Conservation (phyloP, 2,113 vertebrate genomes). For the Oncorhynchus kisutch region DNA sequence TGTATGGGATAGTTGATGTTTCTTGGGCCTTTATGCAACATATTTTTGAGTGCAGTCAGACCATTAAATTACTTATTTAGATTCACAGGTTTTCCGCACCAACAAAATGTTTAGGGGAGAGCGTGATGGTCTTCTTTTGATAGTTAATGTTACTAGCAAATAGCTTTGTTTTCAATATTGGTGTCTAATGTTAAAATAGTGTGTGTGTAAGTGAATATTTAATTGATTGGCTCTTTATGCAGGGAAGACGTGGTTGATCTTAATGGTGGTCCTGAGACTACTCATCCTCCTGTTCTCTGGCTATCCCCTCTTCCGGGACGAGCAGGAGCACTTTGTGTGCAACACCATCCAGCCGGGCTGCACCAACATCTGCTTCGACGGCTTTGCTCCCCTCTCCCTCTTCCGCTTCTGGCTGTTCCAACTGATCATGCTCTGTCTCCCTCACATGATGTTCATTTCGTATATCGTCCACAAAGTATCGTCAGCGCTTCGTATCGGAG, state of each 20-base stretch:
- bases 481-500: not conserved
- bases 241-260: conserved; percentile 90
- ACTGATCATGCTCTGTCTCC: conserved; percentile 77
- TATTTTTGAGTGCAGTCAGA: too few relatives aligned
- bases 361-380: conserved; percentile 89
- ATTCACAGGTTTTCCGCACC: too few relatives aligned
- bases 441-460: conserved; percentile 76
- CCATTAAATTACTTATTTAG: too few relatives aligned
- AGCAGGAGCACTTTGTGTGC: conserved; percentile 91
- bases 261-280: conserved; percentile 80
- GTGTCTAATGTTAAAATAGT: not conserved
- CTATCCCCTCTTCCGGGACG: conserved; percentile 87
- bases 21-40: too few relatives aligned
- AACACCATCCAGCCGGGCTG: conserved; percentile 96
- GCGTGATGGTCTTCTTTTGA: too few relatives aligned
- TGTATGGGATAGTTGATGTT: not conserved
- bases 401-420: conserved; percentile 93
- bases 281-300: conserved; percentile 83
- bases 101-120: too few relatives aligned
- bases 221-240: not conserved
- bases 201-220: not conserved
- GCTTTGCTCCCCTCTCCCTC: conserved; percentile 86
- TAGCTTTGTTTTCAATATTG: too few relatives aligned
- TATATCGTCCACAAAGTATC: conserved; percentile 81
- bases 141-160: too few relatives aligned